These are phyloP conservation scores for Bactericera cockerelli DNA, from an alignment of 1,140 invertebrate species.

Conservation along the genomic window DNA sequence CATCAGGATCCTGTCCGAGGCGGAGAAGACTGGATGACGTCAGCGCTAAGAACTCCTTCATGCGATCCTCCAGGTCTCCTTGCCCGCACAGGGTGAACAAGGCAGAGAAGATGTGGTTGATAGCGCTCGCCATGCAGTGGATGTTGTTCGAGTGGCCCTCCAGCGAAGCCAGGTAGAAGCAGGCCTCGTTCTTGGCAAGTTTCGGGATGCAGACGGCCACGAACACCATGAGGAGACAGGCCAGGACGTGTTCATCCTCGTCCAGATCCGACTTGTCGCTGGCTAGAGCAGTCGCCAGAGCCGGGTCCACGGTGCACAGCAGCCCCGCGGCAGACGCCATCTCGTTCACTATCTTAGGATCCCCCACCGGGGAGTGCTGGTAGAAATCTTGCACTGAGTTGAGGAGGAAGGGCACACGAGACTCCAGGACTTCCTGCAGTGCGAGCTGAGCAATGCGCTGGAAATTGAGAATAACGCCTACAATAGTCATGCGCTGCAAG, in stretches of 20 bases:
- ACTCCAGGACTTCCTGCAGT: conserved; percentile 81
- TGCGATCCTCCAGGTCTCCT: conserved; percentile 89
- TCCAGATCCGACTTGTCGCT: conserved; percentile 73
- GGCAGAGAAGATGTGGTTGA: conserved; percentile 93
- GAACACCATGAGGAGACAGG: conserved; percentile 96
- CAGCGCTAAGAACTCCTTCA: conserved; percentile 94
- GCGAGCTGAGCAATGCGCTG: conserved; percentile 84
- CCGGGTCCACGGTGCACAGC: conserved; percentile 85
- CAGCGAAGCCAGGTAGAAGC: conserved; percentile 76
- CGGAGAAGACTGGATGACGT: conserved; percentile 88
- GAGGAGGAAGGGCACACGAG: conserved; percentile 90
- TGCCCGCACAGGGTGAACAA: conserved; percentile 89
- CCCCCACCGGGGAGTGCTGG: conserved; percentile 77
- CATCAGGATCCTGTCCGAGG: conserved; percentile 87
- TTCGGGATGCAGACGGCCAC: conserved; percentile 95
- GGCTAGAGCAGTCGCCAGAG: conserved; percentile 70
- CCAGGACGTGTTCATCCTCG: conserved; percentile 84
- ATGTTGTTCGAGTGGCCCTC: conserved; percentile 96
- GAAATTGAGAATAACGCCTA: conserved; percentile 94
- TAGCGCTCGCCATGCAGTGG: conserved; percentile 89
- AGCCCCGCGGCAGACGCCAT: conserved; percentile 93
- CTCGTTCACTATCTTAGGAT: conserved; percentile 80
- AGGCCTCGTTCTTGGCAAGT: conserved; percentile 77
- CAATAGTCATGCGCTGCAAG: conserved; percentile 90
- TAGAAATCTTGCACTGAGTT: conserved; percentile 90